phyloP scores from a whole-genome alignment of 2,797 vertebrate genomes.

The Halcyon leucocephala region DNA sequence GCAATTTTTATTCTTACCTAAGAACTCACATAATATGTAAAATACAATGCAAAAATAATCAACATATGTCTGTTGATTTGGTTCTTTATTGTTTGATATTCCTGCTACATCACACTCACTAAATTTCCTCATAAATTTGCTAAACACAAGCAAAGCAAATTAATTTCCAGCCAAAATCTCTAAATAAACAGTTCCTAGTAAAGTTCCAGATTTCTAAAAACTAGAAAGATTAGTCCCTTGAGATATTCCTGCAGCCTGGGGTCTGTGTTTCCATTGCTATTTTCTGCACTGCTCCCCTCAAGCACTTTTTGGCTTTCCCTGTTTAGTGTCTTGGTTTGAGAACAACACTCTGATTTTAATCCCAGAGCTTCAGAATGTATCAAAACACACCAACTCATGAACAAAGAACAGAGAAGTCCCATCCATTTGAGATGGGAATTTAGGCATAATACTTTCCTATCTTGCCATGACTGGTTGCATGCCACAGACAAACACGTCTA shows the following conservation, averaged over 20 bases:
- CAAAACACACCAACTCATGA: neutral
- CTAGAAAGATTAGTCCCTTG: conserved; percentile 4
- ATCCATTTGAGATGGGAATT: neutral
- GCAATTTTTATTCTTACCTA: neutral
- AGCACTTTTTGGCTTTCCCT: neutral
- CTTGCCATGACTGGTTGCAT: neutral
- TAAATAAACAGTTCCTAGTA: neutral
- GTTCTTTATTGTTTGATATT: neutral
- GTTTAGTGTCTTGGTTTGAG: neutral
- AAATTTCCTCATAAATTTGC: neutral
- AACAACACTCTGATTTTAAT: neutral
- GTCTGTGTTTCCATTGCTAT: neutral
- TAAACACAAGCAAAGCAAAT: neutral
- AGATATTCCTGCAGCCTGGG: neutral
- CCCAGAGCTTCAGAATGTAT: neutral
- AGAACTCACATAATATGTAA: neutral
- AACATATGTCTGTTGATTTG: neutral
- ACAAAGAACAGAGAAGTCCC: neutral
- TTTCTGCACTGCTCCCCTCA: neutral
- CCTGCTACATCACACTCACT: neutral
- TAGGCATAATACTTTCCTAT: neutral
- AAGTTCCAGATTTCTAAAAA: neutral
- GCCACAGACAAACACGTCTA: neutral
- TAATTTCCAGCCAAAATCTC: neutral
- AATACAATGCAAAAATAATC: neutral